Evolutionary conservation across 1,140 invertebrate species (phyloP), one percentile per base, ranked within the genome.

Genomic region (Chelonus insularis): DNA sequence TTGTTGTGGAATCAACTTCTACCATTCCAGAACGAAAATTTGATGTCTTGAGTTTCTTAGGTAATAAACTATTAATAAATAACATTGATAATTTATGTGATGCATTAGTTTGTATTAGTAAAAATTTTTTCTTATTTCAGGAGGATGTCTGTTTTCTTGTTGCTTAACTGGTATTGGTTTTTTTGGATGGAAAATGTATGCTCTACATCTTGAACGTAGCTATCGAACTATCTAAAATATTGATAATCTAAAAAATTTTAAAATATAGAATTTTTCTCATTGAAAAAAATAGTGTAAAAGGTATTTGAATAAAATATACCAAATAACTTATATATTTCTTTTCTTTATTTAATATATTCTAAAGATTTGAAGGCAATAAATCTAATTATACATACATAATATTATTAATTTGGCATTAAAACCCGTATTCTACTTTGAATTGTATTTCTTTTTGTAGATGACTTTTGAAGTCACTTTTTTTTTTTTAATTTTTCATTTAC

Each of bases 201-300:
- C 20, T 41, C 14, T 39, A 14, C 50, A 54, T 4, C 16, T 54
- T 43, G 58, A 54, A 54, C 58, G 58, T 12, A 43, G 23, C 16
- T 60, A 60, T 47, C 23, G 51, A 43, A 60, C 50, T 11, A 60
- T 60, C 29, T 60, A 60, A 36, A 39, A 54, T 12, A 39, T 12
- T 39, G 14, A 14, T 21, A 41, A 32, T 45, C 1, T 45, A 51
- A 32, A 7, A 25, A 16, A 18, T 18, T 21, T 25, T 34, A 18
- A 20, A 20, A 56, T 56, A 14, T 48, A 58, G 23, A 58, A 47
- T 21, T 5, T 16, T 20, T 45, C 5, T 16, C 6, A 20, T 11
- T 16, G 20, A 45, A 39, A 39, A 39, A 39, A n/a, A n/a, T 14
- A 39, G 14, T 39, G n/a, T 12, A 39, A 5, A 39, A 12, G 14